Percentiles rank a stretch among this genome's conserved stretches.
phyloP scores from a whole-genome alignment of 2,888 invertebrate genomes.

The Noctua pronuba region DNA sequence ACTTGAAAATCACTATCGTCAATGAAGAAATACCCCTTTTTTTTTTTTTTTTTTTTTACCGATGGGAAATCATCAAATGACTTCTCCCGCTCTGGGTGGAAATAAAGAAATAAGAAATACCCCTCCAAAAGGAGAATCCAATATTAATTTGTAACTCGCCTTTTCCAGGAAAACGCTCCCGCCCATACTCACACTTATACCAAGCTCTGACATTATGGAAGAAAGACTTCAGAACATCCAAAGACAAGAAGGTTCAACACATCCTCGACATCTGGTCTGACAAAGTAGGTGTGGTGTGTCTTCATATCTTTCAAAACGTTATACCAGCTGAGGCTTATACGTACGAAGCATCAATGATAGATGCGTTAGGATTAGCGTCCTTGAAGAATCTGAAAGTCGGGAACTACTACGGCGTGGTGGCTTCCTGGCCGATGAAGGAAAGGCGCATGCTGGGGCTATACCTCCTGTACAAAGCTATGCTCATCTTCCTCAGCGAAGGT shows the following conservation, averaged over 20 bases:
- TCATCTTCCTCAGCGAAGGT: constrained; percentile 96
- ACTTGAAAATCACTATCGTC: not conserved
- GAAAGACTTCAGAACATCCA: constrained; percentile 83
- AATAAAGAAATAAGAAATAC: not conserved
- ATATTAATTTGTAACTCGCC: not conserved
- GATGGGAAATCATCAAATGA: no score
- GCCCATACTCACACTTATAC: constrained; percentile 97
- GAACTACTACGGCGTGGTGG: constrained; percentile 95
- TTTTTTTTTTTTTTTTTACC: no score
- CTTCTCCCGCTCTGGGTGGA: no score
- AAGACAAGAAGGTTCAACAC: constrained; percentile 92
- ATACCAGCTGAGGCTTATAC: constrained; percentile 98
- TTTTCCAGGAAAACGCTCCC: constrained; percentile 92
- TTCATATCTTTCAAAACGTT: constrained; percentile 97
- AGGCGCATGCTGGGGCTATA: constrained; percentile 94
- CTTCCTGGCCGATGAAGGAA: constrained; percentile 93
- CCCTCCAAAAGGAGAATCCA: not conserved
- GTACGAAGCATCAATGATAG: constrained; percentile 98
- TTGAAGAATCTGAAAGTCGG: constrained; percentile 95
- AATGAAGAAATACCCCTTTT: not conserved
- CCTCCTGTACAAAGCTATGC: constrained; percentile 95
- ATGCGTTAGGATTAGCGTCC: constrained; percentile 94
- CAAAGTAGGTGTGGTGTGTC: constrained; percentile 96
- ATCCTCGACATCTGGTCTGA: constrained; percentile 97
- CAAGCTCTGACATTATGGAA: constrained; percentile 94